Evolutionary conservation across 2,797 vertebrate species (phyloP), one percentile per base, ranked within the genome.

Genomic region (Balearica regulorum): DNA sequence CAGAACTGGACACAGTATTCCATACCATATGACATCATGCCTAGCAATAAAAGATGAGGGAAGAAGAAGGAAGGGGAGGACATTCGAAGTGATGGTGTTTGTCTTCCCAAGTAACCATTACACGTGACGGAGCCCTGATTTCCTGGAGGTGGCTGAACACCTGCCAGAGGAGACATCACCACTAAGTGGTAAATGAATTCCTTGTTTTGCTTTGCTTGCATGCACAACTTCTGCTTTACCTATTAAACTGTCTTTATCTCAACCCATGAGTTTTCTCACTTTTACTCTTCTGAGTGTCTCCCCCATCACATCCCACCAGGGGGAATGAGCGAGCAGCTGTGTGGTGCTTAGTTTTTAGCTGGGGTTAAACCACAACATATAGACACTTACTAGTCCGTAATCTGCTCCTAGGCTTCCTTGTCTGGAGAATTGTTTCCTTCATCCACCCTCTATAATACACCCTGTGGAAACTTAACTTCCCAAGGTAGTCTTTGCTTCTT

Each of bases 281-380:
- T 86, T 28, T 25, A 48, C 13, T 4, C 16, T 77, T 89, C 15
- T 5, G 5, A 26, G 24, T 72, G 6, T 62, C 24, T 62, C 6
- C 12, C 5, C 5, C 12, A 18, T 60, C 9, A 39, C 39, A 39
- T 39, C 39, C 29, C 19, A 37, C 7, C 1, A 0, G 1, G 2
- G 5, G 6, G 21, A 76, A 19, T 39, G 13, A 64, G 3, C 1
- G 0, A 0, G 0, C 1, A 0, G 17, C 31, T 49, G 2, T 10
- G 25, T 12, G 10, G 26, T 8, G 2, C 15, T 71, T 31, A 29
- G 39, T 28, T 70, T 18, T 8, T 2, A 13, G 2, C 0, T 43
- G 21, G 16, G 4, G 9, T 43, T 78, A 64, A 62, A 66, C 11
- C 7, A 48, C 1, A 10, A 21, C 21, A 31, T 4, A 26, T 0